These are phyloP conservation scores for Oostethus manadensis DNA, from an alignment of 2,113 vertebrate genomes.

Conservation along the genomic window DNA sequence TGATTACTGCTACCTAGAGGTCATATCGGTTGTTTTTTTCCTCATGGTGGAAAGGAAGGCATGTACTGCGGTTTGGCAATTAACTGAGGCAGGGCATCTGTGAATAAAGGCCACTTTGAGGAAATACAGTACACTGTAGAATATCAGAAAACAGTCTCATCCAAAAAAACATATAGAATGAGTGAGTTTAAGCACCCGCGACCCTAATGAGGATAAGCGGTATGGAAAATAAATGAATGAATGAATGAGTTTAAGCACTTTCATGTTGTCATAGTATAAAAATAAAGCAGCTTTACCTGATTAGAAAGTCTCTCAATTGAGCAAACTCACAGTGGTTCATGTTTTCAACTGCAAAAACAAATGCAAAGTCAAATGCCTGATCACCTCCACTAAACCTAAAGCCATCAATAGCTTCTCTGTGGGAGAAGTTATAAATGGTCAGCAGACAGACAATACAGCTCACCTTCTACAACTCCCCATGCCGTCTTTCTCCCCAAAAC, in stretches of 20 bases:
- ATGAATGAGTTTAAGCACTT: not conserved
- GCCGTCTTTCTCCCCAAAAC: constrained; percentile 92
- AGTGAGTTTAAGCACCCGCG: not conserved
- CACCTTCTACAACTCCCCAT: constrained; percentile 97
- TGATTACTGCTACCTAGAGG: no score
- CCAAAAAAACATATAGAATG: no score
- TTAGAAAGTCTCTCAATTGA: constrained; percentile 91
- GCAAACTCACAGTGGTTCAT: constrained; percentile 96
- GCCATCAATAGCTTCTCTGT: not conserved
- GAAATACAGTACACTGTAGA: no score
- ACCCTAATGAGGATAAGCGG: no score
- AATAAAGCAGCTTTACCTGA: constrained; percentile 77
- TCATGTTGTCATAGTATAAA: not conserved
- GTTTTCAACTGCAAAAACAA: constrained; percentile 86
- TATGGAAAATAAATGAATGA: no score
- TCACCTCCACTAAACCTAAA: not conserved
- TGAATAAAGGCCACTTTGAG: no score
- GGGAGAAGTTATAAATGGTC: not conserved
- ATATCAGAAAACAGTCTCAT: no score
- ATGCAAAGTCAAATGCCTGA: constrained; percentile 7
- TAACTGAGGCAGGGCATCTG: no score
- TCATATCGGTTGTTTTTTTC: no score
- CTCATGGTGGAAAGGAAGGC: no score
- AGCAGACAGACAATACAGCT: constrained; percentile 18
- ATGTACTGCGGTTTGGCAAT: no score